Conservation (phyloP, 2,888 invertebrate genomes). For the Agrotis clavis region DNA sequence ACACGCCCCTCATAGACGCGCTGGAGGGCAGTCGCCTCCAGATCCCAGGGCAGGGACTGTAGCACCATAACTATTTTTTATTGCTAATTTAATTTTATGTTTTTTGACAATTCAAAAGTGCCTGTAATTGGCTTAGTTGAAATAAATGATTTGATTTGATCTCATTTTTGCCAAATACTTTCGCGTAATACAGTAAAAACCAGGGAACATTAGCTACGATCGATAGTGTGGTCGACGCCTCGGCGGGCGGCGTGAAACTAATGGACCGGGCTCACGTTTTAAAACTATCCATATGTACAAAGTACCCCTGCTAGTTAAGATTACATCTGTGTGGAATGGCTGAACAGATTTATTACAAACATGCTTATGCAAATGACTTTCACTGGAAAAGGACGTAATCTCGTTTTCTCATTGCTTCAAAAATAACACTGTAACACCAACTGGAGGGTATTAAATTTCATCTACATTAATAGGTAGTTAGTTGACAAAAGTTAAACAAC, state of each 20-base stretch:
- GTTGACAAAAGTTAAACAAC: conserved; percentile 4
- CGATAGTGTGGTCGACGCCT: conserved; percentile 69
- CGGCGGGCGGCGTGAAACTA: conserved; percentile 70
- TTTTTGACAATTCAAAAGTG: too few relatives aligned
- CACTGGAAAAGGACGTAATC: background rate
- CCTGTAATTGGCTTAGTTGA: too few relatives aligned
- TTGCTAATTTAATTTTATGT: too few relatives aligned
- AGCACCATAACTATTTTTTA: too few relatives aligned
- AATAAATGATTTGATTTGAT: too few relatives aligned
- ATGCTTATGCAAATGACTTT: conserved; percentile 19
- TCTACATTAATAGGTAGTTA: conserved; percentile 3
- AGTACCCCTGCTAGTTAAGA: conserved; percentile 39
- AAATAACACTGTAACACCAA: conserved; percentile 2
- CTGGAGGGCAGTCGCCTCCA: too few relatives aligned
- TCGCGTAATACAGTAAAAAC: conserved; percentile 64
- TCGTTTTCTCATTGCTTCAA: conserved; percentile 1
- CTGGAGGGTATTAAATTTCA: background rate
- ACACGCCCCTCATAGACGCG: too few relatives aligned
- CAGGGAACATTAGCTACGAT: conserved; percentile 70
- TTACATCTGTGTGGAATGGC: conserved; percentile 30
- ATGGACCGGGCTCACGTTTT: conserved; percentile 71
- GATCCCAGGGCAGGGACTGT: too few relatives aligned
- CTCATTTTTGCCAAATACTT: conserved; percentile 42
- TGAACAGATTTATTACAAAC: conserved; percentile 36
- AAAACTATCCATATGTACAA: conserved; percentile 65